Percentiles rank a stretch among this genome's conserved stretches.
Evolutionary conservation across 1,140 invertebrate genomes (phyloP).

Genomic region (Leptinotarsa undecemlineata): DNA sequence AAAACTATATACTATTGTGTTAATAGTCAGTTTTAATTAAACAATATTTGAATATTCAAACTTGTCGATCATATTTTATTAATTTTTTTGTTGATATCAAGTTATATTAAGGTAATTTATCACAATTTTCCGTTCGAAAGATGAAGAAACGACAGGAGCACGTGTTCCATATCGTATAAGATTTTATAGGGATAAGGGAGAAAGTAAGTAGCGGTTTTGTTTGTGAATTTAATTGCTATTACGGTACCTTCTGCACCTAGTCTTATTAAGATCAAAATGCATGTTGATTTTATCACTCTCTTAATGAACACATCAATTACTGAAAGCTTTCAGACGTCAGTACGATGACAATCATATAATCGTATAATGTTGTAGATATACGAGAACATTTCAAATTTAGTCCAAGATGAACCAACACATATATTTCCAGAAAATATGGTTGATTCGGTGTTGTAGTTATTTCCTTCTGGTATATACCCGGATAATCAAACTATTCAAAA

Average conservation of each 20-base stretch:
- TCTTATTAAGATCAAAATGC: neutral
- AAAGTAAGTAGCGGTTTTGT: neutral
- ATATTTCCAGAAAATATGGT: no score
- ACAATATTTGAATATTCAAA: no score
- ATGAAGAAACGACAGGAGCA: neutral
- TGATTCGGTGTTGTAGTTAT: no score
- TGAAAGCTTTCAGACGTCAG: no score
- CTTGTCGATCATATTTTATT: no score
- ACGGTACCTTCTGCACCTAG: neutral
- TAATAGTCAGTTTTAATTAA: no score
- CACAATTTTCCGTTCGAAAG: neutral
- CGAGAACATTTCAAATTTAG: no score
- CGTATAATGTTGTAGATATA: neutral
- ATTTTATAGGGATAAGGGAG: neutral
- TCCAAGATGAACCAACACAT: no score
- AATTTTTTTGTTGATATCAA: neutral
- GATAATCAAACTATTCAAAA: no score
- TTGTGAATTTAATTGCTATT: neutral
- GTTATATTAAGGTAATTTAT: neutral
- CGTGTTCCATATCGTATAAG: neutral
- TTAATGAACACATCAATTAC: neutral
- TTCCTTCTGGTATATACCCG: no score
- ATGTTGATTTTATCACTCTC: neutral
- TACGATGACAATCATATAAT: no score
- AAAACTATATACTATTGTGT: no score